A percentile compares a stretch with the other conserved stretches of the same genome.
phyloP scores from a whole-genome alignment of 2,113 vertebrate species.

The Illadopsis cleaveri region DNA sequence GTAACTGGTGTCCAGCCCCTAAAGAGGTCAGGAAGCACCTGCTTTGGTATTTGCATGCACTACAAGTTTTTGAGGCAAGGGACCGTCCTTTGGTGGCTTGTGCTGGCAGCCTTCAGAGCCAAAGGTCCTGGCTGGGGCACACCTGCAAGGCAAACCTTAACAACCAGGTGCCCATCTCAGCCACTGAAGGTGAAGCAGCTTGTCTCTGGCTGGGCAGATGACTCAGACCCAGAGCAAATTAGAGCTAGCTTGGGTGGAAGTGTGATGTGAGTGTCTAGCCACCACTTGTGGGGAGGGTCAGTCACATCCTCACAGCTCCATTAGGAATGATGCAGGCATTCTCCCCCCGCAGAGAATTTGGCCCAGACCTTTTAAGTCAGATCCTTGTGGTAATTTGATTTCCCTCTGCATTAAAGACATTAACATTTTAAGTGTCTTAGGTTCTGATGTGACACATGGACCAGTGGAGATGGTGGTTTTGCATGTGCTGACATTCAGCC shows the following conservation, averaged over 20 bases:
- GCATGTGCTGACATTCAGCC: not conserved
- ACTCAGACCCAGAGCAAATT: conserved; percentile 39
- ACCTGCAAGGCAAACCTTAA: conserved; percentile 41
- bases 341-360: not conserved
- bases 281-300: conserved; percentile 21
- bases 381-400: conserved; percentile 1
- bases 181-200: not conserved
- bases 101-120: not conserved
- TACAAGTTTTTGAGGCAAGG: not conserved
- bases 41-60: conserved; percentile 19
- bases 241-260: conserved; percentile 37
- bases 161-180: not conserved
- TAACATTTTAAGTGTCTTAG: not conserved
- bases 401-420: not conserved
- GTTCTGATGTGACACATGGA: not conserved
- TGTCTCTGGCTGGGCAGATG: conserved; percentile 30
- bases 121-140: not conserved
- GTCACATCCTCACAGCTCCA: not conserved
- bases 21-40: conserved; percentile 50
- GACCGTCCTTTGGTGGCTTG: not conserved
- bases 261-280: conserved; percentile 38
- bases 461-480: not conserved
- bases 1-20: not conserved
- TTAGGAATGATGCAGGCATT: not conserved
- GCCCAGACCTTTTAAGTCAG: not conserved